A percentile compares a stretch with the other conserved stretches of the same genome.
These are phyloP conservation scores for Polyodon spathula DNA, from an alignment of 2,113 vertebrate species.

Conservation along the genomic window DNA sequence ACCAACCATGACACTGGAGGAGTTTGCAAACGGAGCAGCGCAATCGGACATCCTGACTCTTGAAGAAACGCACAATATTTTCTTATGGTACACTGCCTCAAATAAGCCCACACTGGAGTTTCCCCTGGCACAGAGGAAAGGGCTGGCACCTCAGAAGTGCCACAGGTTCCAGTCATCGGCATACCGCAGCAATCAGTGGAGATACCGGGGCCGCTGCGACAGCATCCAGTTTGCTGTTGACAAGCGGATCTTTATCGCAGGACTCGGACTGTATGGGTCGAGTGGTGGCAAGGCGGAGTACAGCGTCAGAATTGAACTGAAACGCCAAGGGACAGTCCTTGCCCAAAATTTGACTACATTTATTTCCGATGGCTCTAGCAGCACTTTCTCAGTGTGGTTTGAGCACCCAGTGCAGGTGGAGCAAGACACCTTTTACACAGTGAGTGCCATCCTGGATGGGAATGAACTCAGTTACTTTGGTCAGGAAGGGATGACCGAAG, in stretches of 20 bases:
- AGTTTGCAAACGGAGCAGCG: constrained; percentile 87
- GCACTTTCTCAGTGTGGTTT: constrained; percentile 85
- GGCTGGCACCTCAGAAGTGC: constrained; percentile 74
- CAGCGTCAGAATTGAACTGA: constrained; percentile 83
- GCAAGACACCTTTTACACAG: constrained; percentile 89
- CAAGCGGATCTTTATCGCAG: constrained; percentile 83
- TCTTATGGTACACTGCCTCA: constrained; percentile 90
- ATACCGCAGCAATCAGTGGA: constrained; percentile 95
- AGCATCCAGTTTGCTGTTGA: constrained; percentile 97
- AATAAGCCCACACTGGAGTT: constrained; percentile 84
- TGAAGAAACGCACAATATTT: constrained; percentile 87
- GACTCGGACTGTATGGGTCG: constrained; percentile 85
- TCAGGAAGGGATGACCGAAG: constrained; percentile 95
- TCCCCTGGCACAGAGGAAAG: constrained; percentile 67
- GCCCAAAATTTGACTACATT: constrained; percentile 83
- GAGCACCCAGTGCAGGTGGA: constrained; percentile 93
- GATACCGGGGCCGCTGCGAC: constrained; percentile 91
- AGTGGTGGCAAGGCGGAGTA: constrained; percentile 87
- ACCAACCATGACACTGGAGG: constrained; percentile 85
- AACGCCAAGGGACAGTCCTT: constrained; percentile 73
- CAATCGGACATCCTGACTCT: constrained; percentile 86
- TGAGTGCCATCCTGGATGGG: constrained; percentile 84
- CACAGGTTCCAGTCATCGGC: constrained; percentile 90
- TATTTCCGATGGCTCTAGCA: constrained; percentile 84
- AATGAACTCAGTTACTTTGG: constrained; percentile 95